Percentiles rank a stretch among this genome's conserved stretches.
Evolutionary conservation across 37 sponge, comb jelly and placozoan species (phyloP).

Genomic region (Spongia lamella): DNA sequence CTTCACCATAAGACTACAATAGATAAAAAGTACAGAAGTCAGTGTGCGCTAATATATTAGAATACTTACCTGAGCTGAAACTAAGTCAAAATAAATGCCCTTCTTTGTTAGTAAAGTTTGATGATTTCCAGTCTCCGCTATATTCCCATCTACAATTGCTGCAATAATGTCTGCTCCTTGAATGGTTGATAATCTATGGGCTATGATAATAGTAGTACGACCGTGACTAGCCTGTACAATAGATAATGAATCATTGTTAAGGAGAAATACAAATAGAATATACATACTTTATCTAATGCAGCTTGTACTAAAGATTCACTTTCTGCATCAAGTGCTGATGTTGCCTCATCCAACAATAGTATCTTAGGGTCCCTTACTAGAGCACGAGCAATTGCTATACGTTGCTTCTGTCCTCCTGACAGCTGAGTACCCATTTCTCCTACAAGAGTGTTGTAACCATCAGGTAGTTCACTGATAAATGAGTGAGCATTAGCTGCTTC

Average conservation of each 20-base stretch:
- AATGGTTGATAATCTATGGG: constrained; percentile 87
- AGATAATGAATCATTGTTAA: too few relatives aligned
- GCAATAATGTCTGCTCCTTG: constrained; percentile 76
- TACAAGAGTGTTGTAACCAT: constrained; percentile 83
- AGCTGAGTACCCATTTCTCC: constrained; percentile 87
- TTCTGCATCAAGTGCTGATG: constrained; percentile 91
- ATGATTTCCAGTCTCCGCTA: constrained; percentile 79
- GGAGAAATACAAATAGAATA: too few relatives aligned
- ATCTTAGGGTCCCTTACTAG: constrained; percentile 80
- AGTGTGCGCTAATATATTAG: too few relatives aligned
- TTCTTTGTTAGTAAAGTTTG: constrained; percentile 65
- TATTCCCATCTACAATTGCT: constrained; percentile 54
- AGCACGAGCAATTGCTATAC: constrained; percentile 90
- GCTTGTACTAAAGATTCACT: constrained; percentile 84
- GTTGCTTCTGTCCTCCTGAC: constrained; percentile 92
- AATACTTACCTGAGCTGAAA: constrained; percentile 74
- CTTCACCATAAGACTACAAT: too few relatives aligned
- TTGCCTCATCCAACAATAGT: constrained; percentile 90
- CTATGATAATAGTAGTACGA: constrained; percentile 86
- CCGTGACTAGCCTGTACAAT: constrained; percentile 62
- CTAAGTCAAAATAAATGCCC: constrained; percentile 89
- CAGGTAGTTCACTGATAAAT: constrained; percentile 77
- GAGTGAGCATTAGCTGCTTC: constrained; percentile 78
- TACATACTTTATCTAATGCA: constrained; percentile 67
- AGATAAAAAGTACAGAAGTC: too few relatives aligned